Base-by-base conservation (phyloP, 1,140 invertebrate species). In the Pogonomyrmex barbatus region DNA sequence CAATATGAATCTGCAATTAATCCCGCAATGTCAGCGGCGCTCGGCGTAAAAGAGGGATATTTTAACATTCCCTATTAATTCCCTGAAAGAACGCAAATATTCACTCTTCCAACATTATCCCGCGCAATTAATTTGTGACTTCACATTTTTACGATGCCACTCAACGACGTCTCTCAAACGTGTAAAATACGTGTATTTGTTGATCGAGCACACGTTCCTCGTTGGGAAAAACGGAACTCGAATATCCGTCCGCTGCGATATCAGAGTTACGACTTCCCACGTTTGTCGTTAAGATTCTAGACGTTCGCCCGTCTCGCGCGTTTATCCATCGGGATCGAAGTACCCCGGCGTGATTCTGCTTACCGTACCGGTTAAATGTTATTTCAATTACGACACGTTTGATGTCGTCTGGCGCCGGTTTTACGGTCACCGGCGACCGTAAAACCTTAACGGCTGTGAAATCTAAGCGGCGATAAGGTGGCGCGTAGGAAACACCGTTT, bases 341-440 rank as follows among this genome's bases (percentile, higher is more conserved):
- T 73, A 42, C 70, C 10, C 2, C 17, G 33, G 45, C 78, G 56
- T 75, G 86, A 85, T 86, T 79, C 85, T 84, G 73, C 56, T 89
- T 89, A 87, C 50, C 36, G 17, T 65, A 87, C 50, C 24, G 39
- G 71, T 63, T 78, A 87, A 89, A 83, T 65, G 73, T 89, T 89
- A 86, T 89, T 89, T 89, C 88, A 88, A 89, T 89, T 88, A 89
- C 87, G 83, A 89, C 82, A 82, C 87, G 83, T 90, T 89, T 87
- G 84, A 87, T 90, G 85, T 79, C 85, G 88, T 89, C 84, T 89
- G 88, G 88, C 78, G 85, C 67, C 88, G 78, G 77, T 86, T 89
- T 90, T 83, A 89, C 67, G 52, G 65, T 76, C 52, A 56, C 36
- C 75, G 63, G 14, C 62, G 54, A 62, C 42, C 85, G 67, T 88